phyloP scores from a whole-genome alignment of 92 coral and sea anemone genomes.

The Diadumene lineata region DNA sequence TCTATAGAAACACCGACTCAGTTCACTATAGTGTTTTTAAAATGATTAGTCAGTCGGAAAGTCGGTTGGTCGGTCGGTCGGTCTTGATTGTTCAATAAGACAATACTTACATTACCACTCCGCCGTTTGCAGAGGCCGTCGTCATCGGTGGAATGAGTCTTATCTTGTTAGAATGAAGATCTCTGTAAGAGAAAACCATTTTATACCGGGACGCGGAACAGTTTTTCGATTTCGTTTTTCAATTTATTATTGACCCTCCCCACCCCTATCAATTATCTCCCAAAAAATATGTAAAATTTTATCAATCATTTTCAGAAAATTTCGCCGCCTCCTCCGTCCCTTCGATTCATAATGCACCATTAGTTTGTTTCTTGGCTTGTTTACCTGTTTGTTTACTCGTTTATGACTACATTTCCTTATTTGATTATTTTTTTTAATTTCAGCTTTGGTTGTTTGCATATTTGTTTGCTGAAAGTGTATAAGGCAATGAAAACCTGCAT shows the following conservation, averaged over 20 bases:
- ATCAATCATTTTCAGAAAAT: no score
- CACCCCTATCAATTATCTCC: no score
- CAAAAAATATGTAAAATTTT: no score
- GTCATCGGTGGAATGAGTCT: not conserved
- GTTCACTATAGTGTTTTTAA: not conserved
- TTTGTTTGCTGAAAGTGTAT: no score
- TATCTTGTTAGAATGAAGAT: conserved; percentile 10
- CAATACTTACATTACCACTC: not conserved
- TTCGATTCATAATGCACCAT: no score
- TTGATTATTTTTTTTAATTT: no score
- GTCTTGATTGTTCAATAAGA: not conserved
- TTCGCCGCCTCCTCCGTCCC: no score
- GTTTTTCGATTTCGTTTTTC: not conserved
- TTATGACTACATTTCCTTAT: no score
- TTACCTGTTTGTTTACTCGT: no score
- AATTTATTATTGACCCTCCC: not conserved
- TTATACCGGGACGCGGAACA: not conserved
- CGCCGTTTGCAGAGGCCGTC: not conserved
- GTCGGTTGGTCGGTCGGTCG: conserved; percentile 88
- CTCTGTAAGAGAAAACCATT: not conserved
- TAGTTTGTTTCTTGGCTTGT: no score
- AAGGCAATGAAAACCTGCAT: no score
- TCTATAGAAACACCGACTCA: not conserved
- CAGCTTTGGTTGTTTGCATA: no score
- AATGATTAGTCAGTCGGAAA: not conserved